phyloP scores from a whole-genome alignment of 2,888 invertebrate genomes.

The Aromia moschata region DNA sequence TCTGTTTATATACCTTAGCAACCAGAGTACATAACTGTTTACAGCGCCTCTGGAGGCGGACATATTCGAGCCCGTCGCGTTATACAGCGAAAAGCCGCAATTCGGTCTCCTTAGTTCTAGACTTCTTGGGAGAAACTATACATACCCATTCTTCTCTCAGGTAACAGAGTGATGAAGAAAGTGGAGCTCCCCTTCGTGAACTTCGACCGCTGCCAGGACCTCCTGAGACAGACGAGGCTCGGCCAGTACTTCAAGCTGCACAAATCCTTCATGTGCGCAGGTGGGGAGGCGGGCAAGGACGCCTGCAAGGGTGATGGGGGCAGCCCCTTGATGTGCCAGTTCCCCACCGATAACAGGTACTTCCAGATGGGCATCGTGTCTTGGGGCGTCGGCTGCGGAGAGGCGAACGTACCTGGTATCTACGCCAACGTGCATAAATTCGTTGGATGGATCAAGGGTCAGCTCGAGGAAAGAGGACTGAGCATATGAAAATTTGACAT shows the following conservation, averaged over 20 bases:
- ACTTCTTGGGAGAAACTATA: too few species aligned
- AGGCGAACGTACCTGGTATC: slow-evolving; percentile 76
- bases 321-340: slow-evolving; percentile 54
- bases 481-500: too few species aligned
- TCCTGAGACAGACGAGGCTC: slow-evolving; percentile 72
- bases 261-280: slow-evolving; percentile 80
- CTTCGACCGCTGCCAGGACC: slow-evolving; percentile 68
- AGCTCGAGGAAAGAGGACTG: slow-evolving; percentile 28
- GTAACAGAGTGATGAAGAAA: slow-evolving; percentile 67
- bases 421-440: slow-evolving; percentile 77
- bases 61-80: too few species aligned
- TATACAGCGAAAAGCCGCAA: too few species aligned
- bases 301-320: slow-evolving; percentile 67
- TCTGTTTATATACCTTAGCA: too few species aligned
- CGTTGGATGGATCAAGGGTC: slow-evolving; percentile 75
- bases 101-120: too few species aligned
- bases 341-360: slow-evolving; percentile 62
- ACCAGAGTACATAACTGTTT: too few species aligned
- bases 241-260: slow-evolving; percentile 73
- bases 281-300: slow-evolving; percentile 78
- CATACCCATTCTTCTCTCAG: too few species aligned
- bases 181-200: slow-evolving; percentile 75
- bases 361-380: slow-evolving; percentile 84
- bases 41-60: too few species aligned
- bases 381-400: slow-evolving; percentile 91